phyloP scores from a whole-genome alignment of 53 echinoderm and acorn worm species.

The Mesocentrotus franciscanus region DNA sequence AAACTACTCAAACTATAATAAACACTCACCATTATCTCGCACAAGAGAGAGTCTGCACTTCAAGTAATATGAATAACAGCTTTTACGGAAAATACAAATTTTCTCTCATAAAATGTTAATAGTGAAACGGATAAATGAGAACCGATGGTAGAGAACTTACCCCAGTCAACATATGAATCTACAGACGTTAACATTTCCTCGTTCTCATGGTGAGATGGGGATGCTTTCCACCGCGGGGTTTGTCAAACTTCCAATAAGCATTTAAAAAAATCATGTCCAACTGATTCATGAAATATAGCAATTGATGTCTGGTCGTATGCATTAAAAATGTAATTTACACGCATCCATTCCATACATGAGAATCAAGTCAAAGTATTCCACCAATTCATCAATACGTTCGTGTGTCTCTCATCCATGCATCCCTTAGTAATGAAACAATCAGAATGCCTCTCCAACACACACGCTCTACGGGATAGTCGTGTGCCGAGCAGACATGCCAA shows the following conservation, averaged over 20 bases:
- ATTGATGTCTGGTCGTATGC: constrained; percentile 15
- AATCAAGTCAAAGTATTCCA: neutral
- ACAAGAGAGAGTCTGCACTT: no score
- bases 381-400: neutral
- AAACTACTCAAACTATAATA: no score
- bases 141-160: neutral
- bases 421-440: neutral
- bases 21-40: no score
- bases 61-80: no score
- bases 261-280: neutral
- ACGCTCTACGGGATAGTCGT: neutral
- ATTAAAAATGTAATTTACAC: constrained; percentile 11
- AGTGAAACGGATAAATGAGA: neutral
- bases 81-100: no score
- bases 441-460: constrained; percentile 15
- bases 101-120: no score
- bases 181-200: neutral
- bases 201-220: neutral
- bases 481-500: constrained; percentile 11
- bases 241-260: constrained; percentile 11
- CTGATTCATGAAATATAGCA: constrained; percentile 12
- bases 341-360: neutral
- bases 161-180: neutral
- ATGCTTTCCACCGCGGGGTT: neutral
- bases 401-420: neutral